phyloP scores from a whole-genome alignment of 2,888 invertebrate genomes.

The Periphyllus acericola region DNA sequence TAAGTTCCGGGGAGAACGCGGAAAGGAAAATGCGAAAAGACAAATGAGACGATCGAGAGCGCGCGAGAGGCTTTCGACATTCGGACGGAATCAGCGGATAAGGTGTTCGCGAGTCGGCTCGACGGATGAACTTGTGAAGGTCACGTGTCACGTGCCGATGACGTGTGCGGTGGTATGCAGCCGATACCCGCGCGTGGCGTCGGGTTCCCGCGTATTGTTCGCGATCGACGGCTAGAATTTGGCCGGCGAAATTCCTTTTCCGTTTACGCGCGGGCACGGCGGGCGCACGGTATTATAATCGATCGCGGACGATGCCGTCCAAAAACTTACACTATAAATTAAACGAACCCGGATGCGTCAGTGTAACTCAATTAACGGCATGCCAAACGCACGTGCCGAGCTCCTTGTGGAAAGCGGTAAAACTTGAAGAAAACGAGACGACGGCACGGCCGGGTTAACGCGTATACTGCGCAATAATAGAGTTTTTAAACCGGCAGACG shows the following conservation, averaged over 20 bases:
- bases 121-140: too few relatives aligned
- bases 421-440: neutral
- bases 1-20: too few relatives aligned
- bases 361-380: conserved; percentile 44
- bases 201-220: neutral
- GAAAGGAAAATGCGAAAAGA: too few relatives aligned
- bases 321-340: conserved; percentile 54
- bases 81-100: too few relatives aligned
- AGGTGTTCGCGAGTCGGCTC: too few relatives aligned
- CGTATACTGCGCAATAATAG: neutral
- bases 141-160: too few relatives aligned
- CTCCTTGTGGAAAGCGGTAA: neutral
- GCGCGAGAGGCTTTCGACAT: too few relatives aligned
- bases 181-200: too few relatives aligned
- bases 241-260: neutral
- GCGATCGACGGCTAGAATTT: neutral
- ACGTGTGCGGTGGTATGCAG: too few relatives aligned
- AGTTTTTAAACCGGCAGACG: neutral
- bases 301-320: neutral
- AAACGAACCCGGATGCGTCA: conserved; percentile 13
- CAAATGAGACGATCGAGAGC: too few relatives aligned
- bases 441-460: neutral
- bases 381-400: conserved; percentile 35
- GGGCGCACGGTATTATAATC: too few relatives aligned
- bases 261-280: neutral